Percentiles rank a stretch among this genome's conserved stretches.
Conservation (phyloP, 2,113 vertebrate species). For the Brachypteracias leptosomus region DNA sequence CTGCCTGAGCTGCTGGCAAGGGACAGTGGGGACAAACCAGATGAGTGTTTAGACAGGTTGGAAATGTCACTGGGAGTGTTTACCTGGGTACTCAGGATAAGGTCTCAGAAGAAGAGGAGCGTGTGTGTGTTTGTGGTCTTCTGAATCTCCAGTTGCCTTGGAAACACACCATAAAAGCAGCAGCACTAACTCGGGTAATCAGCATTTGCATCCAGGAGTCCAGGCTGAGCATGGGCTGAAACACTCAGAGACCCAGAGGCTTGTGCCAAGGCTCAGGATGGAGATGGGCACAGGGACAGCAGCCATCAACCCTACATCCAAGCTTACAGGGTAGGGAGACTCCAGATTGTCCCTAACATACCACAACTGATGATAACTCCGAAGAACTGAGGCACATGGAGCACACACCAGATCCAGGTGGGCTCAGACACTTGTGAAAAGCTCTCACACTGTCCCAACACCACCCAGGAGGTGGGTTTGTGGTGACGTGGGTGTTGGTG, state of each 20-base stretch:
- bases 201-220: neutral
- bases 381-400: neutral
- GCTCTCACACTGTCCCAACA: neutral
- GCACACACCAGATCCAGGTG: neutral
- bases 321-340: neutral
- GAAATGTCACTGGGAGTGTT: neutral
- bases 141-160: slow-evolving; percentile 17
- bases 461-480: neutral
- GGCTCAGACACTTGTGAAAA: neutral
- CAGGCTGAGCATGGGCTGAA: neutral
- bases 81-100: neutral
- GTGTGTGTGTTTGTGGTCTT: neutral
- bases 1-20: neutral
- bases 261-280: neutral
- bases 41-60: neutral
- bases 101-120: neutral
- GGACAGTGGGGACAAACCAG: neutral
- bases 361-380: accelerated
- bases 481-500: neutral
- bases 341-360: accelerated
- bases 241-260: neutral
- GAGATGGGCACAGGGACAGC: neutral
- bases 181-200: neutral
- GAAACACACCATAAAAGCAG: slow-evolving; percentile 2
- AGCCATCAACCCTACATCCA: accelerated